These are phyloP conservation scores for Catalaphyllia jardinei DNA, from an alignment of 64 coral and sea anemone genomes.

Conservation along the genomic window DNA sequence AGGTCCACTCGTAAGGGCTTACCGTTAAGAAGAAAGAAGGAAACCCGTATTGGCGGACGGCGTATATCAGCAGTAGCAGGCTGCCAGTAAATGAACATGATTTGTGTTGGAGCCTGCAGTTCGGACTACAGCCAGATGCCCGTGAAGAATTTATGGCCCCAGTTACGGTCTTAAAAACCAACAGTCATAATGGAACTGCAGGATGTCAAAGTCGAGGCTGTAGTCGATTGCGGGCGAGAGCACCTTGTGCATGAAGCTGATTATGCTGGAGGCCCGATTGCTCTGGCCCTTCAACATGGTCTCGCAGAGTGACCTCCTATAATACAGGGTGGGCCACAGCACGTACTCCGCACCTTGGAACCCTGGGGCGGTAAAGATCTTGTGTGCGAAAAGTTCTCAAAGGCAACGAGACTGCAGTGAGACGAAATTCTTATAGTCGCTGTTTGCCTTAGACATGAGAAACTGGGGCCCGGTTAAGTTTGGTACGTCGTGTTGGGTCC, in stretches of 20 bases:
- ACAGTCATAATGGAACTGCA: constrained; percentile 49
- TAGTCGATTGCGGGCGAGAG: not conserved
- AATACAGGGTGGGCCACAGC: constrained; percentile 58
- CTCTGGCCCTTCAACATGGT: not conserved
- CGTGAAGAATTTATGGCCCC: constrained; percentile 2
- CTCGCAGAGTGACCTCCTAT: not conserved
- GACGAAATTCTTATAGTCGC: too few relatives aligned
- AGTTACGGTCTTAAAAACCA: constrained; percentile 55
- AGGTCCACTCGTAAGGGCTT: not conserved
- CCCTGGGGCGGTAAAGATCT: not conserved
- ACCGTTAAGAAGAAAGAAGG: constrained; percentile 22
- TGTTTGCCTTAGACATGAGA: not conserved
- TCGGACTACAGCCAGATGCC: not conserved
- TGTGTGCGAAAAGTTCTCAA: not conserved
- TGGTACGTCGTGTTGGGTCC: not conserved
- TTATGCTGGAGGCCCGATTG: constrained; percentile 10
- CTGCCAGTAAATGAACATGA: constrained; percentile 64
- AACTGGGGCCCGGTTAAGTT: not conserved
- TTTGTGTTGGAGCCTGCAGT: constrained; percentile 32
- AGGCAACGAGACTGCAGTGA: not conserved
- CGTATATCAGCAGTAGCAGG: constrained; percentile 29
- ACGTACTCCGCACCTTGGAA: constrained; percentile 44
- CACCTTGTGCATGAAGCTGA: constrained; percentile 20
- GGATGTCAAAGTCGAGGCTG: not conserved
- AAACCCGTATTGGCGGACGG: constrained; percentile 11